Conservation (phyloP, 2,797 vertebrate species). For the Falco concolor region DNA sequence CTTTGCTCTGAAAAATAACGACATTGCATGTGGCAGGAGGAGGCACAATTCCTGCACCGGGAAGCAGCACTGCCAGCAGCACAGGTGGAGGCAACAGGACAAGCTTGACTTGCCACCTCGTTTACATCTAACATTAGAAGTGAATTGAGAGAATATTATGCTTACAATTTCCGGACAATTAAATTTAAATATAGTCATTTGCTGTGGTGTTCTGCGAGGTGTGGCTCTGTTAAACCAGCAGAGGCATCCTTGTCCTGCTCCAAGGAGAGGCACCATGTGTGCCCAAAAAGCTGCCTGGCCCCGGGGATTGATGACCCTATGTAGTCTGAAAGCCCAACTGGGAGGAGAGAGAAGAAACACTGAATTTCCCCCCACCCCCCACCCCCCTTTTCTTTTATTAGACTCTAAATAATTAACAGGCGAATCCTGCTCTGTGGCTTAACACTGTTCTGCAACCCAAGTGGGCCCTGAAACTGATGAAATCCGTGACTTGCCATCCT, state of each 20-base stretch:
- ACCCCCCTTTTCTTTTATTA: background rate
- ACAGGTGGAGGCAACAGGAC: background rate
- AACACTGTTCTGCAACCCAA: conserved; percentile 29
- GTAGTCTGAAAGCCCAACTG: background rate
- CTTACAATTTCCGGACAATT: background rate
- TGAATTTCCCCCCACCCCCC: background rate
- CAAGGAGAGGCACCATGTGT: background rate
- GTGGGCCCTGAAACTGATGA: conserved; percentile 45
- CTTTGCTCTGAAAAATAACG: conserved; percentile 58
- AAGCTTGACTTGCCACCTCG: background rate
- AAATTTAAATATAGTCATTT: background rate
- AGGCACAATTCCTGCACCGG: background rate
- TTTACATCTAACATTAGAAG: background rate
- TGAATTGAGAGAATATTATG: background rate
- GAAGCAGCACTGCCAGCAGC: background rate
- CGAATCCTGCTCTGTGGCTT: conserved; percentile 36
- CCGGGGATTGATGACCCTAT: background rate
- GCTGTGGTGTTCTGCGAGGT: background rate
- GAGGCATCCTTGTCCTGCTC: background rate
- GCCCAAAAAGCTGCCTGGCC: background rate
- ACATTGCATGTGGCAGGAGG: background rate
- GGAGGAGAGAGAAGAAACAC: background rate
- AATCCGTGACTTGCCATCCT: conserved; percentile 55
- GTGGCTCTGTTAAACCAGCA: background rate
- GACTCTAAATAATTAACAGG: conserved; percentile 62